A percentile compares a stretch with the other conserved stretches of the same genome.
Evolutionary conservation across 2,888 invertebrate species (phyloP).

Genomic region (Dinocampus coccinellae): DNA sequence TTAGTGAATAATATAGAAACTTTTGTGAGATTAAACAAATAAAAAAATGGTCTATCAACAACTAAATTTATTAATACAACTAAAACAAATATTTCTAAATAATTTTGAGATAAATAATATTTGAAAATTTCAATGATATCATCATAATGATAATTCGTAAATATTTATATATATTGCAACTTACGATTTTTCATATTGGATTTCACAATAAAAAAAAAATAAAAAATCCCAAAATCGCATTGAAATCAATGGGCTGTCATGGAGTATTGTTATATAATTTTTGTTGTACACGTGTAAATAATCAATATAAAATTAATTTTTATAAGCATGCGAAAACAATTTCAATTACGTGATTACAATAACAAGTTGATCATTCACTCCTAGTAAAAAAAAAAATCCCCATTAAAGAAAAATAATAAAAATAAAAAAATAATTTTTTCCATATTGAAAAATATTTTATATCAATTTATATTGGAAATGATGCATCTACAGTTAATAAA

Average conservation of each 20-base stretch:
- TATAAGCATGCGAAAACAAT: conserved; percentile 12
- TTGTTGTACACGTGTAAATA: not conserved
- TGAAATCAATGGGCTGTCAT: not conserved
- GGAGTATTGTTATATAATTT: not conserved
- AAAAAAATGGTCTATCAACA: too few species aligned
- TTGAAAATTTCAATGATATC: not conserved
- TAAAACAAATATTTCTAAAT: not conserved
- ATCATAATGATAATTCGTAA: not conserved
- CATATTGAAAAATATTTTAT: not conserved
- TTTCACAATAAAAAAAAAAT: not conserved
- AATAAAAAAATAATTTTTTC: not conserved
- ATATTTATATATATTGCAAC: not conserved
- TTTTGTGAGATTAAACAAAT: too few species aligned
- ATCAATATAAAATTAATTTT: not conserved
- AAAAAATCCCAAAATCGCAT: not conserved
- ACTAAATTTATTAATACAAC: too few species aligned
- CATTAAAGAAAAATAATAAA: too few species aligned
- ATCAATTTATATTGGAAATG: not conserved
- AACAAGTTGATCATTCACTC: not conserved
- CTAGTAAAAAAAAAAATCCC: not conserved
- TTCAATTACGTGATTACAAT: not conserved
- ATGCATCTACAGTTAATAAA: not conserved
- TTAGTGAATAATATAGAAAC: not conserved
- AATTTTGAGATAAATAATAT: not conserved
- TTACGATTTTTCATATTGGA: not conserved